Evolutionary conservation across 2,888 invertebrate species (phyloP), one percentile per base, ranked within the genome.

Genomic region (Euclidia mi): DNA sequence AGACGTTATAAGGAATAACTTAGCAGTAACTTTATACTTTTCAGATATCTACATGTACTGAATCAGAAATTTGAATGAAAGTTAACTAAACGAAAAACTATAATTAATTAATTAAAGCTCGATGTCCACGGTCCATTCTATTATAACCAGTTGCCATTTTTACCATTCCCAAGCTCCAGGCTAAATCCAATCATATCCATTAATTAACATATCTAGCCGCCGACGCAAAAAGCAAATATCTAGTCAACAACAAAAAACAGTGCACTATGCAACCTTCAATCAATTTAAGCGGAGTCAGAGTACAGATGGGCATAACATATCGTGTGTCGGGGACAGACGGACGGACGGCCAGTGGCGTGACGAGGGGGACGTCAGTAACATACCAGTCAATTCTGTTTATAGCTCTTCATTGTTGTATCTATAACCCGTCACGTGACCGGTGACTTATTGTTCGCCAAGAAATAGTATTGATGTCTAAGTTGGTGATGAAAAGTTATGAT

Each of bases 291-390:
- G 57, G 76, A 77, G 82, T 84, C 82, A 81, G 74, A 79, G 82
- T 82, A 85, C 84, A 81, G 84, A 77, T 71, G 78, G 72, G 82
- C 86, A 81, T 85, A 79, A 83, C 86, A 79, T 78, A 85, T 82
- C 83, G 79, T 71, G 70, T 77, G 85, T 84, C 84, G 79, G 73
- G 76, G 78, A 71, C 85, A 85, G 84, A 63, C 75, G 65, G 67
- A 61, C 65, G 48, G 58, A 66, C 66, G 65, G 31, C 41, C 51
- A 64, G 63, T 69, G 56, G 67, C 77, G 72, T 83, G 83, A 81
- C 82, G 75, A 82, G 77, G 84, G 85, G 85, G 56, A 82, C 71
- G 81, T 85, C 84, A 85, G 70, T 56, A 71, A 42, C 78, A 79
- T 71, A 74, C 65, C 62, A 73, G 62, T 74, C 70, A 70, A 71